These are phyloP conservation scores for Phenganax stokvisi DNA, from an alignment of 92 coral and sea anemone genomes.

Conservation along the genomic window DNA sequence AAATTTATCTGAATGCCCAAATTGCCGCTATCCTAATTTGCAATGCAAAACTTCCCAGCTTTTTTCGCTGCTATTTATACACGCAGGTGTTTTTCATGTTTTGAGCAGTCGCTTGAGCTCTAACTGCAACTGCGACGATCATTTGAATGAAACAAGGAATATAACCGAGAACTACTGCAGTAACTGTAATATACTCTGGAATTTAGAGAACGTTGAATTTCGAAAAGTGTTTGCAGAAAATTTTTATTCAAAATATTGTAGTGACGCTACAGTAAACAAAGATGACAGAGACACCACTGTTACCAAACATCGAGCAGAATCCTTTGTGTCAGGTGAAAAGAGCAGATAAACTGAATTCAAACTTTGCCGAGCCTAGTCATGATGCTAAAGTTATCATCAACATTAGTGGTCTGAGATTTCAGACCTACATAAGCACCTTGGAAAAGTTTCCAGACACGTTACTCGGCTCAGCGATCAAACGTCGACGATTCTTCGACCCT, in stretches of 20 bases:
- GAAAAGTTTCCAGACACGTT: conserved; percentile 77
- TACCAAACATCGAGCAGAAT: conserved; percentile 15
- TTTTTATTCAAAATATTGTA: background rate
- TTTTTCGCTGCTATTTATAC: conserved; percentile 8
- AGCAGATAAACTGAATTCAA: conserved; percentile 8
- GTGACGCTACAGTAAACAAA: background rate
- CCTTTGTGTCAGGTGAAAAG: conserved; percentile 13
- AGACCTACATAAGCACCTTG: conserved; percentile 73
- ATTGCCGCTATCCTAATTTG: conserved; percentile 12
- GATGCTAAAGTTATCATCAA: conserved; percentile 60
- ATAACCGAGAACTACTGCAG: background rate
- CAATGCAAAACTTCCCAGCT: conserved; percentile 32
- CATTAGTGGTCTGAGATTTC: conserved; percentile 89
- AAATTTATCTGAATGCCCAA: background rate
- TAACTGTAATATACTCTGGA: background rate
- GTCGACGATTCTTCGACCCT: conserved; percentile 67
- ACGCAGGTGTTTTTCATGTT: conserved; percentile 27
- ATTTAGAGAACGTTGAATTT: background rate
- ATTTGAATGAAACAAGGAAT: background rate
- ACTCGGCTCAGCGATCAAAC: conserved; percentile 71
- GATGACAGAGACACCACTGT: conserved; percentile 12
- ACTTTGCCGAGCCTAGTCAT: background rate
- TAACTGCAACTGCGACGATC: background rate
- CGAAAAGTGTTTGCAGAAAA: background rate
- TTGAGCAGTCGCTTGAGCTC: conserved; percentile 15